Percentiles rank a stretch among this genome's conserved stretches.
These are phyloP conservation scores for Nomada fucata DNA, from an alignment of 2,888 invertebrate species.

Conservation along the genomic window DNA sequence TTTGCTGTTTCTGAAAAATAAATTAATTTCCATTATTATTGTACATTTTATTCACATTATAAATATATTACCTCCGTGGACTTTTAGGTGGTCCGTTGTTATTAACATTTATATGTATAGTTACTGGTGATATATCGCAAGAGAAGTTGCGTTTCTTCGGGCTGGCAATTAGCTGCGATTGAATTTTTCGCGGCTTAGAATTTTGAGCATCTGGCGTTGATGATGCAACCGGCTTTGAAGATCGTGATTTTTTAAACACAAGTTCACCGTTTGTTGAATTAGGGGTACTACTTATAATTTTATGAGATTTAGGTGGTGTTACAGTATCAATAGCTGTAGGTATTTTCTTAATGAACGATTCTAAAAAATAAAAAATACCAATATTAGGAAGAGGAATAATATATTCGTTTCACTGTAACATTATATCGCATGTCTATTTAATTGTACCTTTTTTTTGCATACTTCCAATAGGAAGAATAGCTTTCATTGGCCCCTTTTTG, in stretches of 20 bases:
- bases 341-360: slow-evolving; percentile 57
- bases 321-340: slow-evolving; percentile 36
- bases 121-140: slow-evolving; percentile 76
- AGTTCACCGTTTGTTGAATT: slow-evolving; percentile 61
- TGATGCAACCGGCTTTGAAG: slow-evolving; percentile 77
- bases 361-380: slow-evolving; percentile 42
- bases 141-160: slow-evolving; percentile 60
- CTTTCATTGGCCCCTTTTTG: slow-evolving; percentile 81
- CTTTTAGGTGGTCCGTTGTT: slow-evolving; percentile 47
- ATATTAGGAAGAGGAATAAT: slow-evolving; percentile 12
- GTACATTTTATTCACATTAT: neutral
- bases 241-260: slow-evolving; percentile 66
- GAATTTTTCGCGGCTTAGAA: slow-evolving; percentile 18
- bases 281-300: slow-evolving; percentile 78
- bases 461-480: slow-evolving; percentile 78
- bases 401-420: neutral
- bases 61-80: slow-evolving; percentile 63
- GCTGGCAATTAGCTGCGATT: slow-evolving; percentile 17
- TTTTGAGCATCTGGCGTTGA: slow-evolving; percentile 77
- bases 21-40: neutral
- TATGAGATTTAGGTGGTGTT: slow-evolving; percentile 70
- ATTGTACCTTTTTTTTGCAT: slow-evolving; percentile 78
- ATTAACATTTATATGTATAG: slow-evolving; percentile 56
- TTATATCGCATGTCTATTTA: slow-evolving; percentile 4
- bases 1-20: slow-evolving; percentile 56